These are phyloP conservation scores for Papio anubis DNA, from an alignment of 2,113 vertebrate genomes.

Conservation along the genomic window DNA sequence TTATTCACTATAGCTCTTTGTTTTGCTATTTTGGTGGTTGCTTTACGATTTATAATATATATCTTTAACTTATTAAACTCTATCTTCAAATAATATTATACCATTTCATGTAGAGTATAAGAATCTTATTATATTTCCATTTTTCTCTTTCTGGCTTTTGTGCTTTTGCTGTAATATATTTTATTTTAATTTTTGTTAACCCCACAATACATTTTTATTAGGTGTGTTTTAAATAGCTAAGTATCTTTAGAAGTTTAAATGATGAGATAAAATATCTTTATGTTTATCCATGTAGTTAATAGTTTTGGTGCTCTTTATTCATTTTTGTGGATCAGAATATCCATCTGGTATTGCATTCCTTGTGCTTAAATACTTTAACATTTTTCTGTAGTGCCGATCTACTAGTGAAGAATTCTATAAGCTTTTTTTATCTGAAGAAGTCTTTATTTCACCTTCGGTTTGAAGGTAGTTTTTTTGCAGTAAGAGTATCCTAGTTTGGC, in stretches of 20 bases:
- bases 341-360: background rate
- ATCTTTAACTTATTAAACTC: background rate
- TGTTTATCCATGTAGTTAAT: background rate
- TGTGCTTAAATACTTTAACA: background rate
- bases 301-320: background rate
- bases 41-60: background rate
- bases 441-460: slow-evolving; percentile 20
- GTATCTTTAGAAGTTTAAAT: background rate
- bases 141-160: background rate
- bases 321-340: background rate
- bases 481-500: background rate
- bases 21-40: background rate
- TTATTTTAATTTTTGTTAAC: slow-evolving; percentile 18
- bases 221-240: background rate
- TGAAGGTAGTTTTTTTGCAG: background rate
- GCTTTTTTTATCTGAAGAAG: background rate
- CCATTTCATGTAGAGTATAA: background rate
- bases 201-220: background rate
- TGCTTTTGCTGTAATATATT: background rate
- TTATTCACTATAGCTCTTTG: background rate
- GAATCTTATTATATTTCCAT: background rate
- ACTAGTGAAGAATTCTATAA: background rate
- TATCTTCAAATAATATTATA: background rate
- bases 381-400: background rate
- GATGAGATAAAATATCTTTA: background rate